A percentile compares a stretch with the other conserved stretches of the same genome.
phyloP scores from a whole-genome alignment of 2,797 vertebrate species.

The Fringilla coelebs region DNA sequence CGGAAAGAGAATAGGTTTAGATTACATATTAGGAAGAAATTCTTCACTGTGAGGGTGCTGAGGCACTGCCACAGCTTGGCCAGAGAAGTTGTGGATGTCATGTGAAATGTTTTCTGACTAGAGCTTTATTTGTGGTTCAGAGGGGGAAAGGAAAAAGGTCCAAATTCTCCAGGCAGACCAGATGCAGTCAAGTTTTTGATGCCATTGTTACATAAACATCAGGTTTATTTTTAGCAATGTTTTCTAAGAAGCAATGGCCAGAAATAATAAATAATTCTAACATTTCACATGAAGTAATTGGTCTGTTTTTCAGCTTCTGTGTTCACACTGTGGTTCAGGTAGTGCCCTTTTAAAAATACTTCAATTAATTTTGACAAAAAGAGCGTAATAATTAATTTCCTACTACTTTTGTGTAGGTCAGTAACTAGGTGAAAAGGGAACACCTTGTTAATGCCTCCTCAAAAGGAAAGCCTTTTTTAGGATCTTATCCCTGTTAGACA shows the following conservation, averaged over 20 bases:
- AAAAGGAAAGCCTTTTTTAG: neutral
- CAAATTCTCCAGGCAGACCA: neutral
- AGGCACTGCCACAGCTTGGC: neutral
- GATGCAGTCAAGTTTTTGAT: neutral
- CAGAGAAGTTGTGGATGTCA: neutral
- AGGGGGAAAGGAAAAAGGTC: neutral
- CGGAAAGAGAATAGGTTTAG: neutral
- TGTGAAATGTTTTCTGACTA: neutral
- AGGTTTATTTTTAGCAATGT: neutral
- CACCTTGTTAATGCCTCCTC: neutral
- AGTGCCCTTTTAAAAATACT: neutral
- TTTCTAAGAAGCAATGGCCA: neutral
- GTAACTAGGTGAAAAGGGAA: neutral
- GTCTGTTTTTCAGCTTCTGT: neutral
- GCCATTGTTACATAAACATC: neutral
- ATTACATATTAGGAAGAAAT: neutral
- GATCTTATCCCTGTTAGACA: neutral
- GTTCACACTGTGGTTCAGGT: neutral
- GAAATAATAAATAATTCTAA: neutral
- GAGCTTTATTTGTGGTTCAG: neutral
- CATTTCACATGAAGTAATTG: neutral
- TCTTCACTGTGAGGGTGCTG: neutral
- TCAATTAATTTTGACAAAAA: neutral
- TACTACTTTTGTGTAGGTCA: neutral
- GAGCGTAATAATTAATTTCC: neutral